Percentiles rank a stretch among this genome's conserved stretches.
phyloP scores from a whole-genome alignment of 2,797 vertebrate species.

The Tokudaia tokunoshimensis region DNA sequence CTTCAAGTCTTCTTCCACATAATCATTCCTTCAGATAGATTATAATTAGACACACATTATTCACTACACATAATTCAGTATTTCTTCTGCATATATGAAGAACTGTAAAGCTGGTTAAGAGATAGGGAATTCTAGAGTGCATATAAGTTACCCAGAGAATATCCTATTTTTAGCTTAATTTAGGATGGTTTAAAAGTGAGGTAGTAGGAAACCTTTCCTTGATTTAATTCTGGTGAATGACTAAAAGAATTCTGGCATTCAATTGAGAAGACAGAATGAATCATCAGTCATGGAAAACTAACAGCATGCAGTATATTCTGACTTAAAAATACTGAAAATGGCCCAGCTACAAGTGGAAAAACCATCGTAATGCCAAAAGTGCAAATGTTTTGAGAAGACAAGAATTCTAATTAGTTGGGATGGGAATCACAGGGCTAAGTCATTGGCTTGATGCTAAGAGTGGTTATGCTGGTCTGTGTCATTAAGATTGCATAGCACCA shows the following conservation, averaged over 20 bases:
- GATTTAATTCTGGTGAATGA: slow-evolving; percentile 70
- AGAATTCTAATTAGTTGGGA: slow-evolving; percentile 88
- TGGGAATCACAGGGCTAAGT: slow-evolving; percentile 82
- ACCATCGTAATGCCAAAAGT: slow-evolving; percentile 83
- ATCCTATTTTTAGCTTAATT: slow-evolving; percentile 47
- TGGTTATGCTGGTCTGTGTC: slow-evolving; percentile 82
- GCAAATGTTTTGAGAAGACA: slow-evolving; percentile 86
- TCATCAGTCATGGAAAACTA: slow-evolving; percentile 61
- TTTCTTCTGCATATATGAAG: not conserved
- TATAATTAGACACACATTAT: not conserved
- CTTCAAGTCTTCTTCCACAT: not conserved
- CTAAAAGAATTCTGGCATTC: slow-evolving; percentile 63
- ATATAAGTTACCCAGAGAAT: not conserved
- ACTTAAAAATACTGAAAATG: slow-evolving; percentile 75
- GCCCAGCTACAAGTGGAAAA: slow-evolving; percentile 86
- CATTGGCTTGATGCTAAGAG: slow-evolving; percentile 83
- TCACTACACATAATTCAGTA: not conserved
- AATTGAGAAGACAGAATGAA: slow-evolving; percentile 71
- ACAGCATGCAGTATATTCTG: slow-evolving; percentile 59
- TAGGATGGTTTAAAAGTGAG: slow-evolving; percentile 60
- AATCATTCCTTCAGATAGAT: not conserved
- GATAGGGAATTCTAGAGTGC: not conserved
- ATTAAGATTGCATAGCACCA: slow-evolving; percentile 82
- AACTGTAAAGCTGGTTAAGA: not conserved
- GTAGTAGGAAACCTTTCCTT: slow-evolving; percentile 65